Conservation (phyloP, 2,797 vertebrate genomes). For the Tapirus indicus region DNA sequence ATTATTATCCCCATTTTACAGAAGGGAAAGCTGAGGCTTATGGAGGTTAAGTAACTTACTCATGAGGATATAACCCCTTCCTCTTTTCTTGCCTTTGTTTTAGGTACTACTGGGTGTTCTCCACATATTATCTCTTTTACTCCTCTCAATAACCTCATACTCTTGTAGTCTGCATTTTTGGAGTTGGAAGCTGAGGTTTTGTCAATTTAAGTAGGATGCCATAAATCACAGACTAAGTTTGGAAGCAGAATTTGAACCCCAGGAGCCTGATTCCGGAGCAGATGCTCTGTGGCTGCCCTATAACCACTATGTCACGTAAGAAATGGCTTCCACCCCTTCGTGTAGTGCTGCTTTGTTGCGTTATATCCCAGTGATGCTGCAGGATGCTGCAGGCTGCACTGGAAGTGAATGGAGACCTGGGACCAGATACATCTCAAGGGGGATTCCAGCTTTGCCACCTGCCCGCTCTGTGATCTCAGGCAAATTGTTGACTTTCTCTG, state of each 20-base stretch:
- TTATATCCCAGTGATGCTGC: fast-evolving
- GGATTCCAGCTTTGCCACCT: background rate
- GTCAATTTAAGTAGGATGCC: background rate
- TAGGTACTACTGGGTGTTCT: background rate
- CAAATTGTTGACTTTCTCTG: background rate
- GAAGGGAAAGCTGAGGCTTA: background rate
- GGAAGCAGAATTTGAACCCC: background rate
- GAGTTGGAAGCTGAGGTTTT: background rate
- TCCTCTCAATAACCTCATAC: background rate
- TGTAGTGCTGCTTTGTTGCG: fast-evolving
- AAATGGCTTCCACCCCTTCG: background rate
- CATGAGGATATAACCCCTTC: background rate
- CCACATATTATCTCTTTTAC: fast-evolving
- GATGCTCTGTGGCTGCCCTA: fast-evolving
- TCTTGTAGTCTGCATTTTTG: background rate
- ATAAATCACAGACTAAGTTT: background rate
- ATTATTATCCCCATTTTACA: background rate
- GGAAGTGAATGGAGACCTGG: background rate
- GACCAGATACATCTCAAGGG: background rate
- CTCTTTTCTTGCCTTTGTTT: background rate
- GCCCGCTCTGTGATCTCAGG: too few species aligned
- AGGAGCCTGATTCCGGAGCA: background rate
- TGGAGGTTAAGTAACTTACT: background rate
- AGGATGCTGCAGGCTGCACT: fast-evolving
- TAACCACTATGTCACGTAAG: background rate